Base-by-base conservation (phyloP, 2,888 invertebrate species). In the Globia sparganii region DNA sequence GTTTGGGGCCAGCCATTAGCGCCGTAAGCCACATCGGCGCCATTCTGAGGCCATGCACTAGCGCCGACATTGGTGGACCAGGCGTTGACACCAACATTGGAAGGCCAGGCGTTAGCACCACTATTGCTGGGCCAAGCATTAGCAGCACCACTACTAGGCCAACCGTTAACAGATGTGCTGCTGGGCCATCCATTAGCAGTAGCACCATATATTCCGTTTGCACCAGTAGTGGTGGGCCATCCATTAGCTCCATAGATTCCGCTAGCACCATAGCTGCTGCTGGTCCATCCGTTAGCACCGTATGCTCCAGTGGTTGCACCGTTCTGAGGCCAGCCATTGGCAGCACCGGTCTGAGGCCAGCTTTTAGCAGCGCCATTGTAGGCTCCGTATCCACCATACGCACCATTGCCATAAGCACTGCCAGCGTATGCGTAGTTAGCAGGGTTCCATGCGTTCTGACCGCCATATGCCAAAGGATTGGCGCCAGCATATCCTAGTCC, bases 401-500 rank as follows among this genome's bases (percentile, higher is more conserved):
- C 74, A 25, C 65, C 74, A 9, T 58, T 72, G 13, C 53, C 67
- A 53, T 66, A 67, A 58, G 46, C 53, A 53, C 34, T 65, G 40
- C 74, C 75, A 18, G 59, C 59, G 25, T 73, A 76, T 0, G 34
- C 72, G 8, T 58, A 53, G 28, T 56, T 65, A 31, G 49, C 61
- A 49, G 77, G 80, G 13, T 80, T 62, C 78, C 85, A 81, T 78
- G 82, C 65, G 78, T 84, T 53, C 64, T 86, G 79, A 11, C 76
- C 69, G 4, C 78, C 83, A 75, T 87, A 87, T 46, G 86, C 84
- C 37, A 88, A 31, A 31, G 87, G 87, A 34, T 82, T 78, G 25
- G 69, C 79, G 25, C 84, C 94, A 79, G 93, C 91, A 77, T 93
- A 83, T 37, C 92, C 91, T 79, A 93, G 92, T 75, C 94, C 93